A percentile compares a stretch with the other conserved stretches of the same genome.
Evolutionary conservation across 1,140 invertebrate genomes (phyloP).

Genomic region (Proctacanthus coquilletti): DNA sequence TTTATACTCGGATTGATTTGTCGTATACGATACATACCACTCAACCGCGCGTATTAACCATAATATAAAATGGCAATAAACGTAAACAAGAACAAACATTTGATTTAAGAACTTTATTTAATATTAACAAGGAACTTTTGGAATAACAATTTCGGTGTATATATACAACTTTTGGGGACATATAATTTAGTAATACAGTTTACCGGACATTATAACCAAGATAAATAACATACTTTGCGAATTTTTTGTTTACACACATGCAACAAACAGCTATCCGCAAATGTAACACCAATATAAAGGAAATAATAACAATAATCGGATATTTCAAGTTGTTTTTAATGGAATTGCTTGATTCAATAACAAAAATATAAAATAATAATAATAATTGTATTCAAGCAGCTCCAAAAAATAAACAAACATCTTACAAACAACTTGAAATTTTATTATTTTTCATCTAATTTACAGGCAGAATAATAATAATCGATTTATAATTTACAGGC

Average conservation of each 20-base stretch:
- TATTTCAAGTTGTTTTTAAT: too few species aligned
- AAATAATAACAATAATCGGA: too few species aligned
- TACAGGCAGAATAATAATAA: constrained; percentile 1
- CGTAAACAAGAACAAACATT: too few species aligned
- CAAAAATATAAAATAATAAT: constrained; percentile 1
- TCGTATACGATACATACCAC: background rate
- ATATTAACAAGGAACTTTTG: too few species aligned
- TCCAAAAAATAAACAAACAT: background rate
- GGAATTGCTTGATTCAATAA: too few species aligned
- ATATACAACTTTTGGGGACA: too few species aligned
- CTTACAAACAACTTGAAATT: too few species aligned
- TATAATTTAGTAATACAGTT: too few species aligned
- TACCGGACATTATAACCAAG: constrained; percentile 4
- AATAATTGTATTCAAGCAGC: too few species aligned
- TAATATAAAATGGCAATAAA: constrained; percentile 1
- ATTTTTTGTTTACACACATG: background rate
- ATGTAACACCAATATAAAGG: too few species aligned
- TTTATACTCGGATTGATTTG: constrained; percentile 3
- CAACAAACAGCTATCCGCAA: background rate
- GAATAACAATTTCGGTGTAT: too few species aligned
- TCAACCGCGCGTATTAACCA: background rate
- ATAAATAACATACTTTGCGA: background rate
- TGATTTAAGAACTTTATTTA: too few species aligned
- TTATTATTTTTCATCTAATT: background rate
- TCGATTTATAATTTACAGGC: constrained; percentile 1